A percentile compares a stretch with the other conserved stretches of the same genome.
Evolutionary conservation across 2,113 vertebrate species (phyloP).

Genomic region (Marmota monax): DNA sequence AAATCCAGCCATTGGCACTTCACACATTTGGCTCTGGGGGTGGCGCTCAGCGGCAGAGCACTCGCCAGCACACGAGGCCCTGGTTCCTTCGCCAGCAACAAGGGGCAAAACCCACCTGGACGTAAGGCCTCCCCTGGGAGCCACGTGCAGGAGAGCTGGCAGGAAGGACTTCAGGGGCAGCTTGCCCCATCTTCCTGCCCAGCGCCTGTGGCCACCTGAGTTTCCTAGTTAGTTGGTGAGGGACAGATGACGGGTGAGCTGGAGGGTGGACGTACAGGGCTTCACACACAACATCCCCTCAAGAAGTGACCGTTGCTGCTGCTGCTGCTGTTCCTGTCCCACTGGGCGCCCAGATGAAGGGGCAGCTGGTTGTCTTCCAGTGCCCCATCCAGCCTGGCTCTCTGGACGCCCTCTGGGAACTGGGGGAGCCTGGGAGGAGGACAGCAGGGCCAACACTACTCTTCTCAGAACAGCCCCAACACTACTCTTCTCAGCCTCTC

Average conservation of each 20-base stretch:
- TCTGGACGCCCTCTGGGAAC: neutral
- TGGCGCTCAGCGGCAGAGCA: neutral
- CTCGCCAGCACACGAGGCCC: neutral
- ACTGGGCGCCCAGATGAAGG: accelerated
- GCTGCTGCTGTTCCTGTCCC: neutral
- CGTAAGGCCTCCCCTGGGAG: neutral
- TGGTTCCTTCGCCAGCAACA: neutral
- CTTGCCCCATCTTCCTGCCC: accelerated
- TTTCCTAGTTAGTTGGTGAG: neutral
- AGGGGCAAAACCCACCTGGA: neutral
- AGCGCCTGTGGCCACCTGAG: neutral
- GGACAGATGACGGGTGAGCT: accelerated
- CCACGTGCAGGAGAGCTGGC: neutral
- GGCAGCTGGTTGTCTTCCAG: neutral
- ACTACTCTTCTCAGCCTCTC: no score
- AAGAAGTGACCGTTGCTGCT: no score
- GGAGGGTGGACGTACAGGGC: neutral
- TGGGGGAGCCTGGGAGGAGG: neutral
- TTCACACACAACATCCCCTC: neutral
- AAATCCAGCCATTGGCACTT: neutral
- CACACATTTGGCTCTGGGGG: neutral
- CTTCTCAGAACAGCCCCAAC: neutral
- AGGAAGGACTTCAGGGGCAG: neutral
- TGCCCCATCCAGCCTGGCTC: neutral
- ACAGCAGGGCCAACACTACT: neutral